These are phyloP conservation scores for Temnothorax rugatulus DNA, from an alignment of 2,888 invertebrate species.

Conservation along the genomic window DNA sequence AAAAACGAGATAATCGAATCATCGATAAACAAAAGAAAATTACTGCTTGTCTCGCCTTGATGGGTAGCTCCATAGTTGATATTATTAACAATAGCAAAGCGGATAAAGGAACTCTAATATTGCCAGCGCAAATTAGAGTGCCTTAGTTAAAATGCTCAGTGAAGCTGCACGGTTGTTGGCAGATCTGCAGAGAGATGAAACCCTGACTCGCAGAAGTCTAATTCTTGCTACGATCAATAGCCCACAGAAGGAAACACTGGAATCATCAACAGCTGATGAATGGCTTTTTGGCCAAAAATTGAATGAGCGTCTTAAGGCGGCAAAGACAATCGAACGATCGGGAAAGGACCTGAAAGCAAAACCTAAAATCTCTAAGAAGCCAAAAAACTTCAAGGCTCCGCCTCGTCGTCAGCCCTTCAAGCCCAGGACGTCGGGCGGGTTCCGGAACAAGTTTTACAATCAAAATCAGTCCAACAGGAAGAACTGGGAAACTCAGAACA, in stretches of 20 bases:
- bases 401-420: too few relatives aligned
- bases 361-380: background rate
- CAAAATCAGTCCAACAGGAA: too few relatives aligned
- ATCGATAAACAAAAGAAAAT: background rate
- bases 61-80: background rate
- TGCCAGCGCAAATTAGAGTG: background rate
- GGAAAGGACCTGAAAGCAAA: constrained; percentile 40
- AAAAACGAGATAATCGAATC: background rate
- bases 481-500: too few relatives aligned
- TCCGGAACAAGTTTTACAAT: too few relatives aligned
- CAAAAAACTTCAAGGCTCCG: too few relatives aligned
- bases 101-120: too few relatives aligned
- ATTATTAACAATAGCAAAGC: background rate
- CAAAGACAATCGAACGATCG: constrained; percentile 54
- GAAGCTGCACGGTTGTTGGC: constrained; percentile 55
- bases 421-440: too few relatives aligned
- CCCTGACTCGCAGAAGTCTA: constrained; percentile 51
- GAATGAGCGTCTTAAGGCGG: constrained; percentile 55
- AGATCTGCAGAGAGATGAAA: constrained; percentile 63
- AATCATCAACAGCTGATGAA: constrained; percentile 52
- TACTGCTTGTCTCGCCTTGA: too few relatives aligned
- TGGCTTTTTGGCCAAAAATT: constrained; percentile 60
- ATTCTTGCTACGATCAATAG: constrained; percentile 52
- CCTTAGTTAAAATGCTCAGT: constrained; percentile 47
- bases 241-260: constrained; percentile 55